phyloP scores from a whole-genome alignment of 2,888 invertebrate species.

The Torymus tubicola region DNA sequence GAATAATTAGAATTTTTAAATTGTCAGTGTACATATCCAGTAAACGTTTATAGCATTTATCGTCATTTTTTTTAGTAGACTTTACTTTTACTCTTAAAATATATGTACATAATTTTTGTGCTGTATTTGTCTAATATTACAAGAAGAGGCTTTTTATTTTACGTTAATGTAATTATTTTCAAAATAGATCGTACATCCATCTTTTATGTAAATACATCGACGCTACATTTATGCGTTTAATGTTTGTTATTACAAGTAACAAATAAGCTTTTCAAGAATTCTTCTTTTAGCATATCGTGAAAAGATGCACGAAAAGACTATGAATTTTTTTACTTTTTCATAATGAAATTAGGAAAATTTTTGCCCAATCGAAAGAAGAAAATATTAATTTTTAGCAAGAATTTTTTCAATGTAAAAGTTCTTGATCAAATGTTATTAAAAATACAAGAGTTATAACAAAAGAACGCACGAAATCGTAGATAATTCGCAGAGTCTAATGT shows the following conservation, averaged over 20 bases:
- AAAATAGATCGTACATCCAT: slow-evolving; percentile 6
- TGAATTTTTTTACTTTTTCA: no score
- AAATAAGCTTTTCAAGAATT: no score
- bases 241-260: no score
- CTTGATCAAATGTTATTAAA: no score
- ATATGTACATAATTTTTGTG: slow-evolving; percentile 16
- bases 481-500: background rate
- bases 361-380: no score
- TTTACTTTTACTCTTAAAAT: slow-evolving; percentile 15
- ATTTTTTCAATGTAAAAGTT: no score
- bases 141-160: background rate
- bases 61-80: background rate
- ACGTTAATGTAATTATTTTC: background rate
- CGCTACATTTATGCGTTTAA: no score
- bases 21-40: background rate
- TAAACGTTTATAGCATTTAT: background rate
- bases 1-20: slow-evolving; percentile 1
- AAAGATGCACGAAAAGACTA: no score
- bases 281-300: background rate
- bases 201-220: background rate
- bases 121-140: slow-evolving; percentile 2
- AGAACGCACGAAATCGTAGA: no score
- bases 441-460: no score
- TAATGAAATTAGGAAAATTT: no score
- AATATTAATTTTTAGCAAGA: no score